Percentiles rank a stretch among this genome's conserved stretches.
Conservation (phyloP, 1,140 invertebrate species). For the Chlorops oryzae region DNA sequence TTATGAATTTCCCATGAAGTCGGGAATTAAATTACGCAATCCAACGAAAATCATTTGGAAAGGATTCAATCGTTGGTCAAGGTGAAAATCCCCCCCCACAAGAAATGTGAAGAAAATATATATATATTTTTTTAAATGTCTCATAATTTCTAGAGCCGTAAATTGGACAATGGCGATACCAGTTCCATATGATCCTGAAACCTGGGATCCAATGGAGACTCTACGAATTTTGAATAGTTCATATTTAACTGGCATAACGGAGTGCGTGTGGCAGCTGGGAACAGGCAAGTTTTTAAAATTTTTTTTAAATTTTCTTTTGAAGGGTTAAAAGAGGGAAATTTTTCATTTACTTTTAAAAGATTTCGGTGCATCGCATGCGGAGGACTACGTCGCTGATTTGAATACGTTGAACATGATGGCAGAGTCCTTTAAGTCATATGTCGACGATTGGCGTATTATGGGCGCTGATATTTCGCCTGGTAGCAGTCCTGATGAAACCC, state of each 20-base stretch:
- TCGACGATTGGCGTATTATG: conserved; percentile 37
- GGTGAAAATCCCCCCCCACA: too few relatives aligned
- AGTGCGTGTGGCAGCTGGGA: conserved; percentile 44
- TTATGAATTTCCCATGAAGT: conserved; percentile 34
- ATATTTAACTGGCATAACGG: conserved; percentile 38
- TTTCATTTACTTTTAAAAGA: conserved; percentile 19
- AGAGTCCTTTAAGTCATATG: conserved; percentile 33
- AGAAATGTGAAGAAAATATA: not conserved
- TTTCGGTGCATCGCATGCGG: conserved; percentile 33
- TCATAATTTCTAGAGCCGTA: conserved; percentile 17
- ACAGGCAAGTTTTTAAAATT: conserved; percentile 15
- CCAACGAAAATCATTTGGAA: conserved; percentile 44
- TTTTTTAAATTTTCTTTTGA: not conserved
- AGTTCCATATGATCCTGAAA: conserved; percentile 36
- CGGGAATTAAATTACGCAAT: conserved; percentile 29
- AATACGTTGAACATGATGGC: conserved; percentile 40
- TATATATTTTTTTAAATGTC: not conserved
- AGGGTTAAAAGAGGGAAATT: too few relatives aligned
- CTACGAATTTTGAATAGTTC: conserved; percentile 42
- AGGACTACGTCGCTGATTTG: conserved; percentile 38
- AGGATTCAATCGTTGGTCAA: conserved; percentile 43
- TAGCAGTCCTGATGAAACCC: conserved; percentile 37
- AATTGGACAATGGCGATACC: conserved; percentile 46
- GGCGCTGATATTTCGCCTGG: conserved; percentile 42
- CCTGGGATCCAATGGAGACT: conserved; percentile 44